Percentiles rank a stretch among this genome's conserved stretches.
Conservation (phyloP, 2,113 vertebrate genomes). For the Ciconia stormi region DNA sequence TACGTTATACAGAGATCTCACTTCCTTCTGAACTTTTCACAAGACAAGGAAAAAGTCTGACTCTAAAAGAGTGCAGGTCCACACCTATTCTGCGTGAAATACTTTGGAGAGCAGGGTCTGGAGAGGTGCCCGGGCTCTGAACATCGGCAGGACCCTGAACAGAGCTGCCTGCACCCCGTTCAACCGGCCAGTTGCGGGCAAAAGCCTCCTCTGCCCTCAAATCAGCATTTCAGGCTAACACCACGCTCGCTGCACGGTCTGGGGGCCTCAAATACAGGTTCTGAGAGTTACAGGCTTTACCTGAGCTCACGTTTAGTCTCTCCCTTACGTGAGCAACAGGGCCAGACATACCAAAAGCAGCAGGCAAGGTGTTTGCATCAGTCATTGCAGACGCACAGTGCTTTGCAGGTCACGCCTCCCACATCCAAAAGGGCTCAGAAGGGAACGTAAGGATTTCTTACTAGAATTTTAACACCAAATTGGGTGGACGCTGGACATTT, state of each 20-base stretch:
- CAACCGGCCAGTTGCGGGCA: neutral
- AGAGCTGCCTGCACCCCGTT: neutral
- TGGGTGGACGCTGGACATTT: neutral
- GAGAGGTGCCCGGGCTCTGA: neutral
- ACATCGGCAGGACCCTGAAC: no score
- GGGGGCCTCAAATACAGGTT: no score
- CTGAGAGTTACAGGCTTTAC: neutral
- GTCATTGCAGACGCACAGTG: accelerated
- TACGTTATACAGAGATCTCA: neutral
- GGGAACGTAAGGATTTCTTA: neutral
- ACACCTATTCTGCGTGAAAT: neutral
- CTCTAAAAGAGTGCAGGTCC: accelerated
- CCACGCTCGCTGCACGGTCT: neutral
- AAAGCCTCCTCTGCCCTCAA: neutral
- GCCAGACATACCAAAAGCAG: neutral
- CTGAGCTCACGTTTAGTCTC: neutral
- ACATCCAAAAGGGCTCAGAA: neutral
- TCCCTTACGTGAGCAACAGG: no score
- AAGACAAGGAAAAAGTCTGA: neutral
- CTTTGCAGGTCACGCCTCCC: neutral
- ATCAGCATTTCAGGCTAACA: no score
- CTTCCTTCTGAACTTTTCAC: neutral
- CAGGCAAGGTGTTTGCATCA: neutral
- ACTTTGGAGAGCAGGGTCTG: neutral
- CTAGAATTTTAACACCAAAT: neutral